phyloP scores from a whole-genome alignment of 2,797 vertebrate species.

The Octomys mimax region DNA sequence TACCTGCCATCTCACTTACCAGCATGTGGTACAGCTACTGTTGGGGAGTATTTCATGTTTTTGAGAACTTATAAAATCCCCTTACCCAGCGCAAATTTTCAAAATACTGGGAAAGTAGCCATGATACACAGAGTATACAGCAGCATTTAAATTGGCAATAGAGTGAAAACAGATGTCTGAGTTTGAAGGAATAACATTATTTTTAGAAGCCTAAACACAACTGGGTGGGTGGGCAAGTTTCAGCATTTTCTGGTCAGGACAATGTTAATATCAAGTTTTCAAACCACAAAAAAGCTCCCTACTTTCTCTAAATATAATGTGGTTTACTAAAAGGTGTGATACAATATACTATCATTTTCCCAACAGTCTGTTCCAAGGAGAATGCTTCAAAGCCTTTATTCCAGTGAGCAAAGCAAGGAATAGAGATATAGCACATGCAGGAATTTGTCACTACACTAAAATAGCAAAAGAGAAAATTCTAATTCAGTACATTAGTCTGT shows the following conservation, averaged over 20 bases:
- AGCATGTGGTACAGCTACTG: slow-evolving; percentile 83
- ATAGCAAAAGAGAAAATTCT: not conserved
- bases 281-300: slow-evolving; percentile 83
- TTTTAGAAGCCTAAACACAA: slow-evolving; percentile 88
- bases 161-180: slow-evolving; percentile 90
- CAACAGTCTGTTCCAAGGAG: slow-evolving; percentile 63
- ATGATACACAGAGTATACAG: slow-evolving; percentile 88
- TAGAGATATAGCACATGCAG: not conserved
- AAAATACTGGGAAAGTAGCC: slow-evolving; percentile 90
- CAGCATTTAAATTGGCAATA: slow-evolving; percentile 88
- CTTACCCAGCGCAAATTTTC: slow-evolving; percentile 87
- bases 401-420: not conserved
- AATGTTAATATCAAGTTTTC: slow-evolving; percentile 81
- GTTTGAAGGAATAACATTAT: slow-evolving; percentile 88
- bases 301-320: slow-evolving; percentile 73
- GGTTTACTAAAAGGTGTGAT: slow-evolving; percentile 66
- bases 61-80: slow-evolving; percentile 89
- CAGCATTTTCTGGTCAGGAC: slow-evolving; percentile 83
- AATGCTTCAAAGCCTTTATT: slow-evolving; percentile 44
- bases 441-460: not conserved
- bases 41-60: slow-evolving; percentile 84
- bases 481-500: not conserved
- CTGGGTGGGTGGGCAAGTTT: slow-evolving; percentile 88
- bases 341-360: slow-evolving; percentile 41
- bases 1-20: slow-evolving; percentile 76